Evolutionary conservation across 1,140 invertebrate genomes (phyloP), one percentile per base, ranked within the genome.

Genomic region (Neuroterus valhalla): DNA sequence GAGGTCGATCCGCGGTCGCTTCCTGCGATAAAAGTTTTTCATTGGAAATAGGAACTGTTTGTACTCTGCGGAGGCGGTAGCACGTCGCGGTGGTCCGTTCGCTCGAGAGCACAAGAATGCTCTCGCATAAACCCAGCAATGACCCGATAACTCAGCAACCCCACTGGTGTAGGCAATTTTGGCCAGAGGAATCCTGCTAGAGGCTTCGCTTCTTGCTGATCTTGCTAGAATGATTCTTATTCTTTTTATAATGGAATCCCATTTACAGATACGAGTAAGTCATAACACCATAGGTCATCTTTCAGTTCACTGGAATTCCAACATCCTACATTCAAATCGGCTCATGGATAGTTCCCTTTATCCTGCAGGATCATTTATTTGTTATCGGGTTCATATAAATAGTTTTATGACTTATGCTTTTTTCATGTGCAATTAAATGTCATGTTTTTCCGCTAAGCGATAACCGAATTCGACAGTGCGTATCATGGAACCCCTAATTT

Each of bases 91-190:
- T 67, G 48, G 71, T n/a, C 71, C 52, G 44, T 80, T 62, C 72
- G 71, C 71, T 72, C 44, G 78, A 71, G 70, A 81, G 72, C 52
- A 50, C 75, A 80, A 75, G 80, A 82, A 81, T 82, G 78, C 68
- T 55, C 74, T 50, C 66, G 48, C 75, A 78, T 82, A 82, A 82
- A 78, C 73, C 80, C 73, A 70, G 67, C 75, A 80, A 82, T 82
- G 81, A 82, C 74, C 73, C 73, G 78, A 71, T 66, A 82, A 82
- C 81, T 82, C 62, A 8, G 23, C 38, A 44, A 14, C 66, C 55
- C 31, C 55, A n/a, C 48, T 66, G 55, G 46, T 26, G 44, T 44
- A 31, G 21, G 26, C 42, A 44, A 66, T 15, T 71, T 71, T 19
- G 21, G 62, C 62, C 44, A 48, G 66, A 72, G 14, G 45, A 44